phyloP scores from a whole-genome alignment of 2,888 invertebrate species.

The Penaeus monodon region DNA sequence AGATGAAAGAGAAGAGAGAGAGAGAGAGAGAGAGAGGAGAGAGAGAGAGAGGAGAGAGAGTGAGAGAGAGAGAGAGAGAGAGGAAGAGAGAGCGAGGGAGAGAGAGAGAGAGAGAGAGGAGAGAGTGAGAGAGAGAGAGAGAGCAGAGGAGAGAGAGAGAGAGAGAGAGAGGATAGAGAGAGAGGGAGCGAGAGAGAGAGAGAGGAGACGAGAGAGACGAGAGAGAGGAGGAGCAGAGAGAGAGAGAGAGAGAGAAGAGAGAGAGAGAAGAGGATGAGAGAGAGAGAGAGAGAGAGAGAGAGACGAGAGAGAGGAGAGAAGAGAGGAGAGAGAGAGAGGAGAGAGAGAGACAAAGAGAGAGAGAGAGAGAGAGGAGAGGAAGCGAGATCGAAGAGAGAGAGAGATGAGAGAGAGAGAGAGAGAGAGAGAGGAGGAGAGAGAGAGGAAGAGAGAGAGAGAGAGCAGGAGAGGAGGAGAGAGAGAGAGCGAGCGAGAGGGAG shows the following conservation, averaged over 20 bases:
- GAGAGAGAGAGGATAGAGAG: too few species aligned
- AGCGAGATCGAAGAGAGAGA: too few species aligned
- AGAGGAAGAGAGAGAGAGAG: too few species aligned
- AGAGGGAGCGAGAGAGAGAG: too few species aligned
- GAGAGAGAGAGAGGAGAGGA: not conserved
- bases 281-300: constrained; percentile 18
- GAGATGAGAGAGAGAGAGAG: too few species aligned
- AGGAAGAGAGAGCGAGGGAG: not conserved
- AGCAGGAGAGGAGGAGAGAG: too few species aligned
- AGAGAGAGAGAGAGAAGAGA: not conserved
- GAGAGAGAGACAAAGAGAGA: too few species aligned
- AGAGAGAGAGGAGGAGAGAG: too few species aligned
- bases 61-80: not conserved
- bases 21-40: not conserved
- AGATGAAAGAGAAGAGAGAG: too few species aligned
- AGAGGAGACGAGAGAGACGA: too few species aligned
- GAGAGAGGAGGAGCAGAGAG: not conserved
- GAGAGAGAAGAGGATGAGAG: not conserved
- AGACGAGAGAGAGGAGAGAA: constrained; percentile 5
- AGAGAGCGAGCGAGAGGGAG: too few species aligned
- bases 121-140: not conserved
- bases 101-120: not conserved
- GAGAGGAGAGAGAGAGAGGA: not conserved
- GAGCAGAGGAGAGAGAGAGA: too few species aligned
- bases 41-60: constrained; percentile 14